Evolutionary conservation across 2,113 vertebrate species (phyloP), one percentile per base, ranked within the genome.

Genomic region (Fulica atra): DNA sequence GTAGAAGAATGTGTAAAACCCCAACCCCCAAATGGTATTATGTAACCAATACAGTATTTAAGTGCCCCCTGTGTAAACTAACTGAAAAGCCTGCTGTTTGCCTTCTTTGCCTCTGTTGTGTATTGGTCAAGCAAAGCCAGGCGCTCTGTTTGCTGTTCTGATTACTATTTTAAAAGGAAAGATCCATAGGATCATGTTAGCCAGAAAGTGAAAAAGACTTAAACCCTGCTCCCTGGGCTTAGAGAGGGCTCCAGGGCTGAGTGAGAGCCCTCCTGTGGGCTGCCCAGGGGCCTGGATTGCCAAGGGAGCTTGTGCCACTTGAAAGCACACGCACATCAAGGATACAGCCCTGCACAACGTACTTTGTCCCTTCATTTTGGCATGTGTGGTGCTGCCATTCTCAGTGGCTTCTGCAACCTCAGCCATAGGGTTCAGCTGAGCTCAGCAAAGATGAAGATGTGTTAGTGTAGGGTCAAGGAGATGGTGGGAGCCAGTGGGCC

Each of bases 141-240:
- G 84, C 16, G 19, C 53, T 92, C 72, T 95, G 92, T 96, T 96
- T 96, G 95, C 93, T 89, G 80, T 96, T 95, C 93, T 92, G 94
- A 96, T 96, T 95, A 95, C 88, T 90, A 86, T 91, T 96, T 94
- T 97, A 88, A 96, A 95, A 95, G 95, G 57, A 83, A 92, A 92
- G 76, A 96, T 95, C 88, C 81, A 68, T 70, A 83, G 89, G 92
- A 95, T 92, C 91, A 89, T 97, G 92, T 96, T 94, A 94, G 96
- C 88, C 81, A 90, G 93, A 96, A 95, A 50, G 2, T 73, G 68
- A 88, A 74, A 97, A 88, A 94, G 68, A 81, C 86, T 96, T 90
- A 94, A 97, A 96, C 38, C 25, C 82, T 56, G 83, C 69, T 93
- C 65, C 59, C 68, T 48, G 38, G 40, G 83, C 85, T 93, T 84